These are phyloP conservation scores for Lasioglossum morio DNA, from an alignment of 2,888 invertebrate species.

Conservation along the genomic window DNA sequence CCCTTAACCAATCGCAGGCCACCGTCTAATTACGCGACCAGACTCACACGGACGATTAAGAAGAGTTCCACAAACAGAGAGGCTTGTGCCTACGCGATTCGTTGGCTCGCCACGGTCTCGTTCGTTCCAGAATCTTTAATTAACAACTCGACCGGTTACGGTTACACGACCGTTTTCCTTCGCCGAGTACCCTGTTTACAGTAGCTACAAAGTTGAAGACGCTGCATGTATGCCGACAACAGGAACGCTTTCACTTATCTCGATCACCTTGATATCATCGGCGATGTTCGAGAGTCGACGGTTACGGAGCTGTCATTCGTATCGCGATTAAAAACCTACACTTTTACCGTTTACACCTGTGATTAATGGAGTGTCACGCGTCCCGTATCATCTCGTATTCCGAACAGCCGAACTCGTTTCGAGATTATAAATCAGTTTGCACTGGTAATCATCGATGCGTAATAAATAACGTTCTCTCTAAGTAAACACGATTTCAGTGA, in stretches of 20 bases:
- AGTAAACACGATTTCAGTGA: not conserved
- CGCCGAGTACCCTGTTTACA: not conserved
- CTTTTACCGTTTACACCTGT: not conserved
- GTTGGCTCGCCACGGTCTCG: not conserved
- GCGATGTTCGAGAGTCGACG: not conserved
- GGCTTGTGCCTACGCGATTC: not conserved
- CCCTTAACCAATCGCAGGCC: slow-evolving; percentile 35
- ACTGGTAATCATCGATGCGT: not conserved
- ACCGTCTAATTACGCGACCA: slow-evolving; percentile 41
- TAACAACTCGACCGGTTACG: not conserved
- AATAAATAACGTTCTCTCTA: not conserved
- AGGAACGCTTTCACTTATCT: not conserved
- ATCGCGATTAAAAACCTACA: not conserved
- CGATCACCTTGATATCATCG: not conserved
- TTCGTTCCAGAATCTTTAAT: slow-evolving; percentile 12
- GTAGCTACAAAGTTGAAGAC: not conserved
- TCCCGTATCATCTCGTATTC: not conserved
- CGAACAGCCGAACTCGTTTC: not conserved
- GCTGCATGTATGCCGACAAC: not conserved
- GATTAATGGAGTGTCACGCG: not conserved
- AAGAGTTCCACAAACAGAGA: not conserved
- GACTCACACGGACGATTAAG: slow-evolving; percentile 21
- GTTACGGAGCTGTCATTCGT: not conserved
- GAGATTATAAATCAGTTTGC: not conserved
- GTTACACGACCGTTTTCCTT: not conserved